Evolutionary conservation across 2,797 vertebrate genomes (phyloP).

Genomic region (Taenioides sp.): DNA sequence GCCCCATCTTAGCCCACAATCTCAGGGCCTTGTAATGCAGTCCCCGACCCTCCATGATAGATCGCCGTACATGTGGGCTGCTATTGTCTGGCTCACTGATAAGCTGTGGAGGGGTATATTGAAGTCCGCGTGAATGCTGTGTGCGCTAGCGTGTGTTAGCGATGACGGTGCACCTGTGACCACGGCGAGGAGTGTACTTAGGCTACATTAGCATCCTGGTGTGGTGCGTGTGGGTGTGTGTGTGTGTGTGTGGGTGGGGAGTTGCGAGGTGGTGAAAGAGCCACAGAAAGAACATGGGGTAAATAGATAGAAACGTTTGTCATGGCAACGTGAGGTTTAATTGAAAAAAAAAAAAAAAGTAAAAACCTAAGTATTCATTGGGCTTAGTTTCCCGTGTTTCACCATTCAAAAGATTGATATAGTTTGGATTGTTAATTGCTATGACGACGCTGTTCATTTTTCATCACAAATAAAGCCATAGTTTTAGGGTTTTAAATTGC

Average conservation of each 20-base stretch:
- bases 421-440: no score
- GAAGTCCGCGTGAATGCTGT: conserved; percentile 5
- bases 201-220: conserved; percentile 31
- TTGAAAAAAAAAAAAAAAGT: conserved; percentile 18
- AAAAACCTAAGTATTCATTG: not conserved
- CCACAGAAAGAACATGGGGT: conserved; percentile 22
- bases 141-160: conserved; percentile 6
- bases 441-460: no score
- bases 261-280: conserved; percentile 6
- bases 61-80: conserved; percentile 68
- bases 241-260: not conserved
- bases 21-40: conserved; percentile 74
- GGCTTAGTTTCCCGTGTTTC: not conserved
- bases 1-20: conserved; percentile 71
- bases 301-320: conserved; percentile 30
- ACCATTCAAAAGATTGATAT: no score
- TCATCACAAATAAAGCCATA: no score
- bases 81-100: conserved; percentile 74
- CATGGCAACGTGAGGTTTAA: conserved; percentile 18
- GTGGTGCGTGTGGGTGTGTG: not conserved
- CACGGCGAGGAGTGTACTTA: conserved; percentile 3
- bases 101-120: conserved; percentile 48
- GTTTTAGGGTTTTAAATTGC: no score
- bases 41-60: conserved; percentile 73
- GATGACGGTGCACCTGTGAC: conserved; percentile 12